Evolutionary conservation across 2,888 invertebrate species (phyloP).

Genomic region (Lycia hirtaria): DNA sequence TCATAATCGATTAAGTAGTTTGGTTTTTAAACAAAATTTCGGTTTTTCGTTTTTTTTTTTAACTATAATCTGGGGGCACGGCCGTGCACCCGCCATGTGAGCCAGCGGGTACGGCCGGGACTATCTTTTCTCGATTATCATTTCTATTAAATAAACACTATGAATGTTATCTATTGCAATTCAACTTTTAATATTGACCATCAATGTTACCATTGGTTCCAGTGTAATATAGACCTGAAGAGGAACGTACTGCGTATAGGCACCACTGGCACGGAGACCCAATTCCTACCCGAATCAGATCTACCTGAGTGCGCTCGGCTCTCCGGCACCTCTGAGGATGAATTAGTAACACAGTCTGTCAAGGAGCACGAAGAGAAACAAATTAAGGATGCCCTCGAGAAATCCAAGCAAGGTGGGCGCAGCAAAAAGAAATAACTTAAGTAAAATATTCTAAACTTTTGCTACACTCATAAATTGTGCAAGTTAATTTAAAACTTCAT

Average conservation of each 20-base stretch:
- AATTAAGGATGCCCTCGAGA: conserved; percentile 89
- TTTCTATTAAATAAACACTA: too few species aligned
- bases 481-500: conserved; percentile 26
- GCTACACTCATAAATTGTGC: conserved; percentile 35
- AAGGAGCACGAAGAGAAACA: conserved; percentile 88
- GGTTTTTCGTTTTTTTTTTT: too few species aligned
- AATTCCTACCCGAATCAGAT: conserved; percentile 91
- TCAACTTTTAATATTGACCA: too few species aligned
- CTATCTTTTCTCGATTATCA: too few species aligned
- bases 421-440: conserved; percentile 61
- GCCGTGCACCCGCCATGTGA: too few species aligned
- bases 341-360: conserved; percentile 75
- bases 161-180: too few species aligned
- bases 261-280: conserved; percentile 96
- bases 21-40: too few species aligned
- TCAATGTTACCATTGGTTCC: conserved; percentile 13
- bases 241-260: conserved; percentile 95
- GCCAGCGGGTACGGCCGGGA: too few species aligned
- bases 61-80: too few species aligned
- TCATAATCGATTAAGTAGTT: too few species aligned
- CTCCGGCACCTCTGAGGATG: conserved; percentile 88
- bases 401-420: conserved; percentile 87
- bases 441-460: background rate
- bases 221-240: conserved; percentile 97
- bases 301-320: conserved; percentile 91